Evolutionary conservation across 2,797 vertebrate genomes (phyloP).

Genomic region (Bryconaethiops microstoma): DNA sequence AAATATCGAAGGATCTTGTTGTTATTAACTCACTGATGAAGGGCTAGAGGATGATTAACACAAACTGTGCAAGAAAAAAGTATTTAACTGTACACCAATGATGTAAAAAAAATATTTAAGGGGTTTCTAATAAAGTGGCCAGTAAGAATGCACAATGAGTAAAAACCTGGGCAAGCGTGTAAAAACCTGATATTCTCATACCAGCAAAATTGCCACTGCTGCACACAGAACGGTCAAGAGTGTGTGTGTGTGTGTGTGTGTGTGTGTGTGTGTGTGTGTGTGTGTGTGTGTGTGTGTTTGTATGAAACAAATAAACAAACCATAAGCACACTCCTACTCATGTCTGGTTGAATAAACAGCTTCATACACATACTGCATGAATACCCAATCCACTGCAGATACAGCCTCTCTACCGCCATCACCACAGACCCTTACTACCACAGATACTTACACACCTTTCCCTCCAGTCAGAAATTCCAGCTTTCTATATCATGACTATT

Average conservation of each 20-base stretch:
- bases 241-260: too few species aligned
- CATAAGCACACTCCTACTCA: background rate
- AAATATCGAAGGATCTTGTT: background rate
- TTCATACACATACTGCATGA: conserved; percentile 7
- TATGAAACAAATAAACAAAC: background rate
- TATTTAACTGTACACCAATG: background rate
- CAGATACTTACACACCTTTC: conserved; percentile 2
- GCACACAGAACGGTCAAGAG: too few species aligned
- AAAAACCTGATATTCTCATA: too few species aligned
- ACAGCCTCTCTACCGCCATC: background rate
- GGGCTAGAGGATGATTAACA: background rate
- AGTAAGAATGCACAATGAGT: background rate
- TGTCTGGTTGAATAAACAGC: background rate
- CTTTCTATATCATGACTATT: background rate
- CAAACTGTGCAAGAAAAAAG: background rate
- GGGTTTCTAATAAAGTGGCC: background rate
- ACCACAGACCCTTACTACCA: conserved; percentile 20
- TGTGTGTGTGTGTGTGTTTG: too few species aligned
- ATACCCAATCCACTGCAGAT: conserved; percentile 14
- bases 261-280: too few species aligned
- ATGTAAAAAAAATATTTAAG: background rate
- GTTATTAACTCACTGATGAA: background rate
- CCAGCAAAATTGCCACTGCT: too few species aligned
- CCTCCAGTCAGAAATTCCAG: background rate
- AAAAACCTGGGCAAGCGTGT: too few species aligned